Evolutionary conservation across 2,113 vertebrate species (phyloP), one percentile per base, ranked within the genome.

Genomic region (Lontra canadensis): DNA sequence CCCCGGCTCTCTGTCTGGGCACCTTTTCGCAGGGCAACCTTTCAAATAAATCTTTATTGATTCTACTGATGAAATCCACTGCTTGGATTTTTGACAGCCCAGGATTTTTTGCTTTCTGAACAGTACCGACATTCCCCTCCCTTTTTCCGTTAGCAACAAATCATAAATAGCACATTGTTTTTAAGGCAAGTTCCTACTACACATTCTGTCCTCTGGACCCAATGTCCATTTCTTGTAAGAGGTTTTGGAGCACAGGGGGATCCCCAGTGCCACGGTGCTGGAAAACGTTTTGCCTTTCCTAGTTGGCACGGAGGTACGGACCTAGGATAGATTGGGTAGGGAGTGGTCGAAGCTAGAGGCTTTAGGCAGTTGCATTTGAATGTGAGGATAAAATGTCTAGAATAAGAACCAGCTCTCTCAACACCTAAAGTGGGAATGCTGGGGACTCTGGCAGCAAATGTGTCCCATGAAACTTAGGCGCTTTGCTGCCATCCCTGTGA

Each of bases 41-140:
- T 97, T 47, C 76, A 93, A 78, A 89, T 87, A 95, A 76, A 80
- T 89, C 90, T 85, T 52, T 92, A 69, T 88, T 29, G 90, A 90
- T 86, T 93, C 20, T 39, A 49, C 55, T n/a, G 74, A 96, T 92
- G 80, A 76, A 92, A 79, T 92, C 36, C 20, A 36, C 52, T 47
- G 23, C 73, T 91, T 63, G 25, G 26, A 36, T 76, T 89, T 79
- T 86, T 91, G 93, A 79, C 92, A 81, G 17, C 17, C 20, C 23
- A 61, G 80, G 44, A 82, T 25, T 6, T 93, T 91, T 69, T 69
- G 44, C 42, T 61, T 95, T 92, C 86, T 55, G 73, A 87, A 47
- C 13, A 61, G 20, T 34, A 34, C 18, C 14, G 47, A 88, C 11
- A 7, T 61, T 95, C 47, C 49, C 1, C 10, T 69, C 49, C 49